Percentiles rank a stretch among this genome's conserved stretches.
Evolutionary conservation across 2,113 vertebrate species (phyloP).

Genomic region (Proteles cristata): DNA sequence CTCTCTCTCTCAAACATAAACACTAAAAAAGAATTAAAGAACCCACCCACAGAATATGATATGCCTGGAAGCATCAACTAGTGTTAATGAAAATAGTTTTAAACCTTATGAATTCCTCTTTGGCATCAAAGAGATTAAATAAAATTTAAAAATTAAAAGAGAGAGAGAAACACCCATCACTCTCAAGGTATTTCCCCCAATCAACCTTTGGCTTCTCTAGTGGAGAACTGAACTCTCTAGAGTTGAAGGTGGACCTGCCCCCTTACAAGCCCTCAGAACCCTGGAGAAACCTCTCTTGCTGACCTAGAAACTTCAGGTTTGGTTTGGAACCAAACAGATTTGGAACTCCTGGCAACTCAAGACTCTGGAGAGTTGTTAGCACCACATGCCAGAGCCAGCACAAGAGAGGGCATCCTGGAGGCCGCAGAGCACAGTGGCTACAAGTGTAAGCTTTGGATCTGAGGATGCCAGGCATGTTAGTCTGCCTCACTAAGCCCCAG

Average conservation of each 20-base stretch:
- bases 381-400: background rate
- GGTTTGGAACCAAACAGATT: background rate
- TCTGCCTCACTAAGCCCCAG: background rate
- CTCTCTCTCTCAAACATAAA: too few species aligned
- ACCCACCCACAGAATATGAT: background rate
- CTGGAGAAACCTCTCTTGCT: background rate
- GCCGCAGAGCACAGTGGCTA: background rate
- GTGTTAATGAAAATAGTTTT: slow-evolving; percentile 30
- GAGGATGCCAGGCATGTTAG: background rate
- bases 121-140: background rate
- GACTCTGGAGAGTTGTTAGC: background rate
- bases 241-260: background rate
- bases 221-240: background rate
- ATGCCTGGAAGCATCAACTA: background rate
- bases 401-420: background rate
- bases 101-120: background rate
- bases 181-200: background rate
- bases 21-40: background rate
- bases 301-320: background rate
- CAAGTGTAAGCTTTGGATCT: background rate
- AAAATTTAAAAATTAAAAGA: too few species aligned
- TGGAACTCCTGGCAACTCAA: background rate
- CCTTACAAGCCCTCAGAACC: background rate
- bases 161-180: background rate
- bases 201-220: background rate